Evolutionary conservation across 2,888 invertebrate genomes (phyloP), one percentile per base, ranked within the genome.

Genomic region (Acrobasis suavella): DNA sequence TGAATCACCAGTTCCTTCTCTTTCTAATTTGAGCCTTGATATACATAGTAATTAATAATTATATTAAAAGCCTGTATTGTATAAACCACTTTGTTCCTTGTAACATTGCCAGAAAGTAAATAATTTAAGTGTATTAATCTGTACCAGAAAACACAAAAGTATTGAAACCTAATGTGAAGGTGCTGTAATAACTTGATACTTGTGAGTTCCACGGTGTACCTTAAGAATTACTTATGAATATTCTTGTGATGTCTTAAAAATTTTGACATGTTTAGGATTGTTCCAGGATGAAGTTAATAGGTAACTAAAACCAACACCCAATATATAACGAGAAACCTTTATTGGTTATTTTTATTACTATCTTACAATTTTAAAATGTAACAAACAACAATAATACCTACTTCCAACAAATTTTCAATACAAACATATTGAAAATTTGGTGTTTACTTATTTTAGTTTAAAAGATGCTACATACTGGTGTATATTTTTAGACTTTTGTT

Each of bases 11-110:
- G 75, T 92, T 64, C 91, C 89, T 37, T 91, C 91, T 37, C 71
- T 92, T 39, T 92, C 91, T 61, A 92, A 92, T 76, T 77, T 92
- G 39, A 92, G 91, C 72, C 80, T 91, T 63, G 89, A 92, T 70
- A 85, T 90, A 68, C 90, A 91, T 76, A 91, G 90, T 82, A 91
- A 91, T 56, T 51, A 50, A 62, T 46, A 15, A 64, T 56, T 60
- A 56, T 12, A 12, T 22, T 64, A 22, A 60, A 32, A 60, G 49
- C 14, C 51, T 49, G 16, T 50, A 32, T 56, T 56, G 50, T 12
- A 17, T 54, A 50, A 58, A 16, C 54, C 39, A 56, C 17, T 46
- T 17, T 56, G 56, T 56, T 56, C 56, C 56, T 56, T 56, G 17
- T 42, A 56, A 56, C 56, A 56, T 56, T 42, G 42, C 56, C 56